A percentile compares a stretch with the other conserved stretches of the same genome.
Evolutionary conservation across 2,797 vertebrate genomes (phyloP).

Genomic region (Amniataba percoides): DNA sequence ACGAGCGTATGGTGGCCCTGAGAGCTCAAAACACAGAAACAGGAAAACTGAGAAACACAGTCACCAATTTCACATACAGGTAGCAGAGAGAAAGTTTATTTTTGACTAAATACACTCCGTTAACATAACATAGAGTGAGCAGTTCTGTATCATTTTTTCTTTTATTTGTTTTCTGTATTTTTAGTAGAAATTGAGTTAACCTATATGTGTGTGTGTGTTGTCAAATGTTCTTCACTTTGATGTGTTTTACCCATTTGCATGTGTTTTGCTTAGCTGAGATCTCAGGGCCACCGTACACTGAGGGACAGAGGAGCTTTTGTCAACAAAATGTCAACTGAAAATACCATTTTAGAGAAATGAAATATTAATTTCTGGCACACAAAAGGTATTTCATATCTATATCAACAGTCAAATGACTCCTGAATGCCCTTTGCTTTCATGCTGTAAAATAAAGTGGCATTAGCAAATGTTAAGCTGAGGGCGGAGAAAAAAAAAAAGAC

Average conservation of each 20-base stretch:
- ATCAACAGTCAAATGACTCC: not conserved
- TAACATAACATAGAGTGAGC: not conserved
- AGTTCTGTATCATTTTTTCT: not conserved
- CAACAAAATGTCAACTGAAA: slow-evolving; percentile 15
- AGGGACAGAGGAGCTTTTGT: slow-evolving; percentile 5
- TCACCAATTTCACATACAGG: not conserved
- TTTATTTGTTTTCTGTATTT: not conserved
- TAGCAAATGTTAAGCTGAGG: not conserved
- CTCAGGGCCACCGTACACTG: not conserved
- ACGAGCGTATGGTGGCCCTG: not conserved
- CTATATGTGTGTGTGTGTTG: not conserved
- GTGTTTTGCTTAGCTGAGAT: slow-evolving; percentile 2
- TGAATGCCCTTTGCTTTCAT: not conserved
- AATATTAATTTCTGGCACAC: not conserved
- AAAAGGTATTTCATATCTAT: not conserved
- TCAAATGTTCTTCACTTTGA: not conserved
- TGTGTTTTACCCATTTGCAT: not conserved
- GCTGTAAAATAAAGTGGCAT: not conserved
- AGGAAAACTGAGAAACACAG: not conserved
- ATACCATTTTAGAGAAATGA: not conserved
- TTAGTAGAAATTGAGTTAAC: not conserved
- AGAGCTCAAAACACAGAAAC: slow-evolving; percentile 7
- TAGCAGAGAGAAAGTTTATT: not conserved
- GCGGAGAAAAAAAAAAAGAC: not conserved
- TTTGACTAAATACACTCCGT: too few species aligned